These are phyloP conservation scores for Channa maculata DNA, from an alignment of 2,113 vertebrate genomes.

Conservation along the genomic window DNA sequence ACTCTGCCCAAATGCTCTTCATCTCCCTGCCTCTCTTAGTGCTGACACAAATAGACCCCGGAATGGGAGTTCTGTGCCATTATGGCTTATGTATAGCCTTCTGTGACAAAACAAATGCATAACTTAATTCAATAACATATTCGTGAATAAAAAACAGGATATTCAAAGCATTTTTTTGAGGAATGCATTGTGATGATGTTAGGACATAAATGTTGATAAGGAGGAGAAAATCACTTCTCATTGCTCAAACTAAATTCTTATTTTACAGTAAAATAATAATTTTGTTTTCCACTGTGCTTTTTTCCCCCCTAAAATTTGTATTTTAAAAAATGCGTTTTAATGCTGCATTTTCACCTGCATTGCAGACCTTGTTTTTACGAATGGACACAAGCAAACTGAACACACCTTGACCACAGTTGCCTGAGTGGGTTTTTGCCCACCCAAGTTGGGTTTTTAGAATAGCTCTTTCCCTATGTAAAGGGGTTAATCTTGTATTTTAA, in stretches of 20 bases:
- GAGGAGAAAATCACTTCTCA: too few relatives aligned
- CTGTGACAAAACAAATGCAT: constrained; percentile 34
- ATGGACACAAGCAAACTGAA: too few relatives aligned
- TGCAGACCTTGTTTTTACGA: too few relatives aligned
- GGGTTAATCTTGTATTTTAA: neutral
- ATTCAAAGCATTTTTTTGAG: neutral
- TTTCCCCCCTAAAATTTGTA: too few relatives aligned
- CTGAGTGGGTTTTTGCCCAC: too few relatives aligned
- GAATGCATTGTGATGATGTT: constrained; percentile 11
- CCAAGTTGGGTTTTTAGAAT: too few relatives aligned
- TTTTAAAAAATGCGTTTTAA: too few relatives aligned
- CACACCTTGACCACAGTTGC: too few relatives aligned
- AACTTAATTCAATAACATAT: constrained; percentile 41
- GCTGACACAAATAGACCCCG: constrained; percentile 57
- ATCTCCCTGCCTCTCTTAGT: constrained; percentile 37
- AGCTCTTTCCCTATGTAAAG: neutral
- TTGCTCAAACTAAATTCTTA: neutral
- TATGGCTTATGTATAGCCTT: constrained; percentile 30
- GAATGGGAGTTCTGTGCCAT: constrained; percentile 52
- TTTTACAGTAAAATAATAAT: neutral
- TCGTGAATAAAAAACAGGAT: constrained; percentile 38
- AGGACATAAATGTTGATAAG: constrained; percentile 31
- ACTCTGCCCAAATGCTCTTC: constrained; percentile 44
- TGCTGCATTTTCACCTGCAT: too few relatives aligned
- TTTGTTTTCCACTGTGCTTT: neutral